Evolutionary conservation across 1,140 invertebrate genomes (phyloP), one percentile per base, ranked within the genome.

Genomic region (Apis dorsata): DNA sequence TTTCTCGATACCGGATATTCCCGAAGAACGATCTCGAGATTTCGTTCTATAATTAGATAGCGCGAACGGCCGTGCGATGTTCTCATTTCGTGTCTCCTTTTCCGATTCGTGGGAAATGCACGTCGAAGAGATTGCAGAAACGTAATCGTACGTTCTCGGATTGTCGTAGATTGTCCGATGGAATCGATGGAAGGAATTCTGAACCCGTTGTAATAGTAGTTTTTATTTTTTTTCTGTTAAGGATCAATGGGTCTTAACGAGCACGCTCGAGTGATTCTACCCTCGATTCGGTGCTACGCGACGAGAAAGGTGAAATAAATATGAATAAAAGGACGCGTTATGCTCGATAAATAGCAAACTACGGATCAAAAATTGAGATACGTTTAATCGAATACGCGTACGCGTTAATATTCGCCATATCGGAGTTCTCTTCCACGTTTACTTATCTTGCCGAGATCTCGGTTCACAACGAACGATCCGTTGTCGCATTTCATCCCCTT

Each of bases 1-100:
- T 91, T 89, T 21, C 81, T 84, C 79, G 79, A 86, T 83, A 79
- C 71, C 74, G n/a, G 49, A 44, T 28, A 28, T 11, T 13, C 8
- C 21, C 65, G 84, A 53, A 19, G 57, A 51, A 77, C 62, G 74
- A 71, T 57, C 49, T 44, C 73, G 55, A 15, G 79, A 78, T 55
- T 76, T 63, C 53, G 72, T 75, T 60, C 21, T 10, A 63, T 70
- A 81, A 85, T 85, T 85, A 85, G 74, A 51, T 53, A 60, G 55
- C 55, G 73, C 73, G 72, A 62, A 74, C 63, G 71, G 12, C 55
- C 1, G 24, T 34, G 65, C 53, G 24, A 62, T 73, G 80, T 76
- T 34, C 28, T 28, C 28, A 7, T 59, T 66, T 68, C 11, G 55
- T 4, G 55, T 10, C 55, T 73, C 55, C 28, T 59, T 44, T 73